Conservation (phyloP, 2,113 vertebrate species). For the Gymnocephalus cernua region DNA sequence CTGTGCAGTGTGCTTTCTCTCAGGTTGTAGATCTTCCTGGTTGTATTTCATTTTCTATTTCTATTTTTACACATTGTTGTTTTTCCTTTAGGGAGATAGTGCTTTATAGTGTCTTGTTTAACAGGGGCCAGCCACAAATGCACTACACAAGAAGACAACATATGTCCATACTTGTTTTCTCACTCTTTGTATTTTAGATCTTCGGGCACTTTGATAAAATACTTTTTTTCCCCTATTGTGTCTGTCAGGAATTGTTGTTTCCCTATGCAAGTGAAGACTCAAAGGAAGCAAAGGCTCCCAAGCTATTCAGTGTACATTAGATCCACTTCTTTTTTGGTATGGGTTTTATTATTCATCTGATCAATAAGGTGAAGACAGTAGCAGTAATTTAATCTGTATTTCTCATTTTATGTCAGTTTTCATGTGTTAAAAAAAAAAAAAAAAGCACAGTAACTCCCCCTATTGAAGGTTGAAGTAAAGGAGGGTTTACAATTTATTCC, state of each 20-base stretch:
- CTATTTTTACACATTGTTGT: conserved; percentile 34
- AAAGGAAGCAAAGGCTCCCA: conserved; percentile 25
- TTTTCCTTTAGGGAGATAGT: conserved; percentile 53
- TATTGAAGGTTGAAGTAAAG: conserved; percentile 6
- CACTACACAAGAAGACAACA: conserved; percentile 60
- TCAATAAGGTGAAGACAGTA: conserved; percentile 10
- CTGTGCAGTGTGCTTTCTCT: conserved; percentile 56
- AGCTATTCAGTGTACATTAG: conserved; percentile 37
- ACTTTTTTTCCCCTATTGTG: conserved; percentile 55
- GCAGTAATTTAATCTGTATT: conserved; percentile 13
- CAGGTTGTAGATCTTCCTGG: conserved; percentile 51
- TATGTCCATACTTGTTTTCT: conserved; percentile 60
- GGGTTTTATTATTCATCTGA: conserved; percentile 12
- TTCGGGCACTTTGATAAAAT: conserved; percentile 56
- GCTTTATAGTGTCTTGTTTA: conserved; percentile 69
- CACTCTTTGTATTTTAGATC: conserved; percentile 70
- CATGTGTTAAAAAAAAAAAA: conserved; percentile 1
- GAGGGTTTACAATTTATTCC: not conserved
- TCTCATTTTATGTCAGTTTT: conserved; percentile 24
- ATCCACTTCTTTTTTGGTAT: not conserved
- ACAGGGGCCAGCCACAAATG: conserved; percentile 61
- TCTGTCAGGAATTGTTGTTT: conserved; percentile 68
- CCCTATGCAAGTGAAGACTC: conserved; percentile 47
- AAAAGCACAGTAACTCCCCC: not conserved
- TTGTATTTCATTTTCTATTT: conserved; percentile 7